phyloP scores from a whole-genome alignment of 2,888 invertebrate species.

The Podabrus alpinus region DNA sequence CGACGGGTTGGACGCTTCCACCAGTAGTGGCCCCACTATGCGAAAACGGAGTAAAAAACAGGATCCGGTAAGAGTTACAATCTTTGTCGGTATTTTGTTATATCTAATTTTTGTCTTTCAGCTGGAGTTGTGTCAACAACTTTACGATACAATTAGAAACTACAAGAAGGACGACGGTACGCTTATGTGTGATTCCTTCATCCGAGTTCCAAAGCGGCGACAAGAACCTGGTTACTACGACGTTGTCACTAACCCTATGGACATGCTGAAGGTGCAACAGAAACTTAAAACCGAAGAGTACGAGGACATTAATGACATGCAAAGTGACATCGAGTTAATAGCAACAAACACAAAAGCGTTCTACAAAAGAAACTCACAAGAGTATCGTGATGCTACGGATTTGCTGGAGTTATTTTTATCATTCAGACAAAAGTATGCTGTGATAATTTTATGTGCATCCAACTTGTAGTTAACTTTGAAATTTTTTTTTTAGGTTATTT shows the following conservation, averaged over 20 bases:
- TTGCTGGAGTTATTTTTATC: conserved; percentile 81
- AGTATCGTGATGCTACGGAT: conserved; percentile 88
- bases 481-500: conserved; percentile 40
- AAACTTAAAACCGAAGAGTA: conserved; percentile 97
- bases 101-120: conserved; percentile 50
- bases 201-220: conserved; percentile 90
- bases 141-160: conserved; percentile 89
- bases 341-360: conserved; percentile 94
- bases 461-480: conserved; percentile 26
- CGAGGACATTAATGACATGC: conserved; percentile 88
- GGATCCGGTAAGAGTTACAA: conserved; percentile 69
- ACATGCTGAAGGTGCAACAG: conserved; percentile 92
- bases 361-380: conserved; percentile 84
- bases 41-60: conserved; percentile 71
- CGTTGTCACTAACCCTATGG: conserved; percentile 93
- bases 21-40: conserved; percentile 57
- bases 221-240: conserved; percentile 91
- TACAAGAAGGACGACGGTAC: conserved; percentile 91
- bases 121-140: conserved; percentile 86
- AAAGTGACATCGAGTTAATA: conserved; percentile 87
- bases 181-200: conserved; percentile 90
- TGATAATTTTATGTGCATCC: not conserved
- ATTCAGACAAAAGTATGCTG: not conserved
- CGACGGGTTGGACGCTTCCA: conserved; percentile 65
- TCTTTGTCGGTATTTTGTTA: not conserved